Conservation (phyloP, 2,113 vertebrate genomes). For the Garra rufa region DNA sequence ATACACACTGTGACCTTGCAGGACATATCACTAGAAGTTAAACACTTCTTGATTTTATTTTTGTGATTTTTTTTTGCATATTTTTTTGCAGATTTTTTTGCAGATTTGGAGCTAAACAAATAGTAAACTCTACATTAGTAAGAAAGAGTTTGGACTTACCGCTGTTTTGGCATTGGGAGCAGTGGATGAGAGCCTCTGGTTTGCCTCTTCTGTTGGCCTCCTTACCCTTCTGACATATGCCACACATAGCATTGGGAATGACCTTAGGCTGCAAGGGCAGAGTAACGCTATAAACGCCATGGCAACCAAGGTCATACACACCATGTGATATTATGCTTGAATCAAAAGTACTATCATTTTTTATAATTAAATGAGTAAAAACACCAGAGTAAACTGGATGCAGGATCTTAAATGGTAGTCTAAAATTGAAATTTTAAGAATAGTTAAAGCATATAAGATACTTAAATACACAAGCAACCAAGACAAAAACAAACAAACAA, state of each 20-base stretch:
- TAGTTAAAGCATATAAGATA: background rate
- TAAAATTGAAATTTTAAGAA: background rate
- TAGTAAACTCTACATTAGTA: background rate
- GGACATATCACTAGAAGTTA: no score
- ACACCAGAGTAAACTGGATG: background rate
- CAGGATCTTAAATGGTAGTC: background rate
- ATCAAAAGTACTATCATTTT: conserved; percentile 36
- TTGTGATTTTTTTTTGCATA: no score
- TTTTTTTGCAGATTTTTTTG: no score
- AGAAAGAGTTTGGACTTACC: conserved; percentile 82
- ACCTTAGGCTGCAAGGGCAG: conserved; percentile 99
- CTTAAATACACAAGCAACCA: background rate
- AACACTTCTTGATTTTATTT: no score
- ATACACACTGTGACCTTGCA: background rate
- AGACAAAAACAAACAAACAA: background rate
- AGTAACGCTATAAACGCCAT: conserved; percentile 96
- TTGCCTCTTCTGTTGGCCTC: conserved; percentile 97
- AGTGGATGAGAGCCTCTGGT: conserved; percentile 96
- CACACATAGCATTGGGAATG: conserved; percentile 99
- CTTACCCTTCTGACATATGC: conserved; percentile 99
- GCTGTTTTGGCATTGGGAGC: conserved; percentile 98
- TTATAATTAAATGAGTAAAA: background rate
- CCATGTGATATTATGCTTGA: conserved; percentile 43
- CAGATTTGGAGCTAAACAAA: background rate
- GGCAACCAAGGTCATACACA: conserved; percentile 71